A percentile compares a stretch with the other conserved stretches of the same genome.
These are phyloP conservation scores for Onychomys leucogaster DNA, from an alignment of 2,797 vertebrate genomes.

Conservation along the genomic window DNA sequence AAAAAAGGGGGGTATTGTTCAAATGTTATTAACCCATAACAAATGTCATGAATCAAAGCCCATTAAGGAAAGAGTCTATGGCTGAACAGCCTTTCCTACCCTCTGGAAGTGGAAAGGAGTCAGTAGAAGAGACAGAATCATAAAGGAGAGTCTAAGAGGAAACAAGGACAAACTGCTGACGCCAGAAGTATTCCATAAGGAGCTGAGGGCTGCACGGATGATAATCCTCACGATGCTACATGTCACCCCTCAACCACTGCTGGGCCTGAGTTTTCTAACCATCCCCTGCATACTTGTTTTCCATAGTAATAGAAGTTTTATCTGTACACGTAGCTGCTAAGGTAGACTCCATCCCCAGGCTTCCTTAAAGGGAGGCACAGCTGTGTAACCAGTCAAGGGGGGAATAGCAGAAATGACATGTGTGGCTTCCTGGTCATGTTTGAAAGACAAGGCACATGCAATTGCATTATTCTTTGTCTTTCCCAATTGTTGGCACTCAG, in stretches of 20 bases:
- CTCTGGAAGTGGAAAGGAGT: background rate
- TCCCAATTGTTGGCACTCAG: background rate
- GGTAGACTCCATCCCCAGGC: background rate
- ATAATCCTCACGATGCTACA: background rate
- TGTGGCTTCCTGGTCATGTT: background rate
- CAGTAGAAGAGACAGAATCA: slow-evolving; percentile 14
- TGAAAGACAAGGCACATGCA: background rate
- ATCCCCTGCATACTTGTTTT: background rate
- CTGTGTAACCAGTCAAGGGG: background rate
- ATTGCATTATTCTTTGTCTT: background rate
- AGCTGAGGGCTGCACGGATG: background rate
- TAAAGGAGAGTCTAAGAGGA: background rate
- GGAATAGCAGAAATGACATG: background rate
- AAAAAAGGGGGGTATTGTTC: background rate
- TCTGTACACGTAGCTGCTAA: background rate
- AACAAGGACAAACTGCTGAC: background rate
- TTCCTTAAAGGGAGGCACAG: background rate
- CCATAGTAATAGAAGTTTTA: background rate
- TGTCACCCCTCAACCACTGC: background rate
- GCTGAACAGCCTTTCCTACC: background rate
- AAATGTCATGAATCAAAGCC: background rate
- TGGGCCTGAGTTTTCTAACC: background rate
- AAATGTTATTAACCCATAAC: slow-evolving; percentile 44
- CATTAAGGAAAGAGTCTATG: background rate
- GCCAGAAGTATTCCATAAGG: background rate